These are phyloP conservation scores for Yponomeuta malinellus DNA, from an alignment of 2,888 invertebrate genomes.

Conservation along the genomic window DNA sequence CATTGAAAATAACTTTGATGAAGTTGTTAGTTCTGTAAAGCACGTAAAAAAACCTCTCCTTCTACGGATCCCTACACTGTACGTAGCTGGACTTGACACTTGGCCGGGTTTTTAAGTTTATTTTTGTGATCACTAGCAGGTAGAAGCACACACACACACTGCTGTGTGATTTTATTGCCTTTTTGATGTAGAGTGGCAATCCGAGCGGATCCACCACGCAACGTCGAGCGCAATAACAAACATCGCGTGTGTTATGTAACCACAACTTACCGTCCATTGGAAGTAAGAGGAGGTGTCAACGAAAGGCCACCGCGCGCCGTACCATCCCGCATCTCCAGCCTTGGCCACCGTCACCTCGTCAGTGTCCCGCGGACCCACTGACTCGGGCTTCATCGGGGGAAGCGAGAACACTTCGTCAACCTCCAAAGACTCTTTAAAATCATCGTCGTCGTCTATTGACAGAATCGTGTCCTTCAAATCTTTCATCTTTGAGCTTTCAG, in stretches of 20 bases:
- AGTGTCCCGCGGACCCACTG: slow-evolving; percentile 37
- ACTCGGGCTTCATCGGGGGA: slow-evolving; percentile 57
- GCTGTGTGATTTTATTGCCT: slow-evolving; percentile 5
- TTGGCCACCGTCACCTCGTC: slow-evolving; percentile 66
- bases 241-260: slow-evolving; percentile 4
- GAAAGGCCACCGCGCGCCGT: slow-evolving; percentile 79
- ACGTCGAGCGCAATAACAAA: slow-evolving; percentile 6
- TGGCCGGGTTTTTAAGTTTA: background rate
- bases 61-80: too few species aligned
- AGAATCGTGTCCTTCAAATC: slow-evolving; percentile 63
- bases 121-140: background rate
- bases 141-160: background rate
- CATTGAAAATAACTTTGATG: too few species aligned
- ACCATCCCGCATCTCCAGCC: slow-evolving; percentile 70
- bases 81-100: too few species aligned
- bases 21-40: too few species aligned
- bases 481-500: slow-evolving; percentile 44
- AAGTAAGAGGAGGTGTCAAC: slow-evolving; percentile 79
- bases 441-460: slow-evolving; percentile 66
- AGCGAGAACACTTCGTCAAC: slow-evolving; percentile 67
- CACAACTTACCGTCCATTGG: slow-evolving; percentile 78
- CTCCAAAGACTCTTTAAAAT: slow-evolving; percentile 63
- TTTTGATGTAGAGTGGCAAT: background rate
- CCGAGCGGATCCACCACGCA: slow-evolving; percentile 15
- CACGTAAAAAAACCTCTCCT: too few species aligned